A percentile compares a stretch with the other conserved stretches of the same genome.
Conservation (phyloP, 1,140 invertebrate genomes). For the Condylostylus longicornis region DNA sequence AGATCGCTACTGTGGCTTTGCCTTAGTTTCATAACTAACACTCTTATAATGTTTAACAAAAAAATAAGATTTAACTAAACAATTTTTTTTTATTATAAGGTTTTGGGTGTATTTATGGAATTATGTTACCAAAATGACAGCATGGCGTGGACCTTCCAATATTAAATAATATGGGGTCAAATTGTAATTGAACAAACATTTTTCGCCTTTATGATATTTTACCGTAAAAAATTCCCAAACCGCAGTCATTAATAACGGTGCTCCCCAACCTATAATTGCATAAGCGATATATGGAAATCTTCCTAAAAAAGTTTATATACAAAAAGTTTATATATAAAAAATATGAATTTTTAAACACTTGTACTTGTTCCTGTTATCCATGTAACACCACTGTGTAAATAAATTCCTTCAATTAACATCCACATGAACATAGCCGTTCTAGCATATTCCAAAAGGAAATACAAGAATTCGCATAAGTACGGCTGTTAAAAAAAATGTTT, state of each 20-base stretch:
- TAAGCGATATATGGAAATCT: slow-evolving; percentile 55
- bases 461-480: slow-evolving; percentile 61
- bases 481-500: slow-evolving; percentile 37
- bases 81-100: slow-evolving; percentile 1
- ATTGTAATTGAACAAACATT: slow-evolving; percentile 75
- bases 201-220: slow-evolving; percentile 32
- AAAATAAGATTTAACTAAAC: slow-evolving; percentile 64
- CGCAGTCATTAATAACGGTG: slow-evolving; percentile 54
- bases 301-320: slow-evolving; percentile 64
- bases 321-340: no score
- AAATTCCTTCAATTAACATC: slow-evolving; percentile 87
- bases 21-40: slow-evolving; percentile 65
- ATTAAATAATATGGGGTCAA: slow-evolving; percentile 71
- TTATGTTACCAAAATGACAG: slow-evolving; percentile 54
- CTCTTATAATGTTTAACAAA: slow-evolving; percentile 68
- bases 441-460: slow-evolving; percentile 69
- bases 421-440: slow-evolving; percentile 84
- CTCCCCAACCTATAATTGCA: slow-evolving; percentile 65
- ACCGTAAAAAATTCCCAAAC: slow-evolving; percentile 54
- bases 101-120: slow-evolving; percentile 13
- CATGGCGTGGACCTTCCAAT: slow-evolving; percentile 63
- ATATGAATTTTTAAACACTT: no score
- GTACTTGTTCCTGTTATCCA: no score
- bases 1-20: slow-evolving; percentile 62
- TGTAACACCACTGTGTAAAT: slow-evolving; percentile 73